Evolutionary conservation across 2,888 invertebrate genomes (phyloP), one percentile per base, ranked within the genome.

Genomic region (Chaetogeoica ovagalla): DNA sequence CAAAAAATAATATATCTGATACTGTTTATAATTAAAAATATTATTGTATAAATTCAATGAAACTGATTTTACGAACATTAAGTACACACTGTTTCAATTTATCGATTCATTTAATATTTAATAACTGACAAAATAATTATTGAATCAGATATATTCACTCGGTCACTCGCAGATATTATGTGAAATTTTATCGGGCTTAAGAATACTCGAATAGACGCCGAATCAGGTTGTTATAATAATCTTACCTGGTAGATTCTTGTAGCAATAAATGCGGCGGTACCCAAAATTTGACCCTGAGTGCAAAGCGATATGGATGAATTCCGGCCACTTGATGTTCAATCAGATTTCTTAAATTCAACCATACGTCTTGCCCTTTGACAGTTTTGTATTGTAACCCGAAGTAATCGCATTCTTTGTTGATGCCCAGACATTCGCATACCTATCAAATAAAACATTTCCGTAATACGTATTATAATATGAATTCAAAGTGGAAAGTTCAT

Each of bases 271-370:
- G 95, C 4, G 95, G 95, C 4, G 94, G 94, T 66, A 96, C 95
- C 93, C 94, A 95, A 88, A 95, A 96, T 87, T 96, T 96, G 84
- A 95, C 94, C 83, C 92, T 88, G 81, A 94, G 88, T 83, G 91
- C 90, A 83, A 94, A 90, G 70, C 92, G 89, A 82, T 91, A 89
- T 17, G 90, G 90, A 60, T 89, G 87, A 11, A 89, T 87, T 81
- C 91, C 91, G 81, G 90, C 89, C 82, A 92, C 90, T 85, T 93
- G 93, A 82, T 92, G 89, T 85, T 92, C 91, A 83, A 94, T 90
- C 71, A 92, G 91, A 87, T 96, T 96, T 83, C 95, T 89, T 84
- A 95, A 87, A 86, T 96, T 96, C 83, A 95, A 88, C 96, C 95
- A 96, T 74, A 94, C 89, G 83, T 92, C 92, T 83, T 94, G 93